Conservation (phyloP, 2,113 vertebrate species). For the Seriola aureovittata region DNA sequence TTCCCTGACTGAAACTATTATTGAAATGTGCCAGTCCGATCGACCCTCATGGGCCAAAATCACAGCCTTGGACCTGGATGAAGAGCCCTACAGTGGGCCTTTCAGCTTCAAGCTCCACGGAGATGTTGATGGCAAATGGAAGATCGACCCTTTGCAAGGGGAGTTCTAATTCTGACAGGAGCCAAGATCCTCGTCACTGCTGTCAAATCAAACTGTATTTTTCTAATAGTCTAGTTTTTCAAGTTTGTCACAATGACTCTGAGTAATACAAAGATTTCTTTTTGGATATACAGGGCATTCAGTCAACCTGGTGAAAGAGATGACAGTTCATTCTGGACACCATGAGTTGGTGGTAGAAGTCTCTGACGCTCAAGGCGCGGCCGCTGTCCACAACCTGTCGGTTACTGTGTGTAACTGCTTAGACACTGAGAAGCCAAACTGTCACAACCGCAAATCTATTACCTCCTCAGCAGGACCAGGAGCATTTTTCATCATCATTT, state of each 20-base stretch:
- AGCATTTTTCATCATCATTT: constrained; percentile 20
- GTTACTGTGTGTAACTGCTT: constrained; percentile 78
- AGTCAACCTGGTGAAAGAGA: constrained; percentile 67
- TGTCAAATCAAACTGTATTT: background rate
- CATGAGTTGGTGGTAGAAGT: constrained; percentile 65
- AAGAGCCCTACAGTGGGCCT: constrained; percentile 57
- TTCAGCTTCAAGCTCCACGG: constrained; percentile 63
- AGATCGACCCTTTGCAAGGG: constrained; percentile 44
- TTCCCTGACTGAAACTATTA: rapidly evolving
- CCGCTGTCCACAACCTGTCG: constrained; percentile 63
- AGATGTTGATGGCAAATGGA: constrained; percentile 62
- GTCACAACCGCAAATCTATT: background rate
- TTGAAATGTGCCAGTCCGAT: constrained; percentile 61
- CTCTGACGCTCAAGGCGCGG: constrained; percentile 64
- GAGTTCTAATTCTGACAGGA: background rate
- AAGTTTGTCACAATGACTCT: background rate
- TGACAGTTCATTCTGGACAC: constrained; percentile 40
- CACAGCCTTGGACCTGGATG: constrained; percentile 60
- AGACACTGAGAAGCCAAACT: constrained; percentile 18
- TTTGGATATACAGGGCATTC: constrained; percentile 60
- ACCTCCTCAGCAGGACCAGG: background rate
- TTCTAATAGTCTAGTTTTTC: background rate
- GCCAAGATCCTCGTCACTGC: background rate
- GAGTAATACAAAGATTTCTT: background rate
- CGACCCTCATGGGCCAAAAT: constrained; percentile 43